These are phyloP conservation scores for Pentalonia nigronervosa DNA, from an alignment of 1,140 invertebrate species.

Conservation along the genomic window DNA sequence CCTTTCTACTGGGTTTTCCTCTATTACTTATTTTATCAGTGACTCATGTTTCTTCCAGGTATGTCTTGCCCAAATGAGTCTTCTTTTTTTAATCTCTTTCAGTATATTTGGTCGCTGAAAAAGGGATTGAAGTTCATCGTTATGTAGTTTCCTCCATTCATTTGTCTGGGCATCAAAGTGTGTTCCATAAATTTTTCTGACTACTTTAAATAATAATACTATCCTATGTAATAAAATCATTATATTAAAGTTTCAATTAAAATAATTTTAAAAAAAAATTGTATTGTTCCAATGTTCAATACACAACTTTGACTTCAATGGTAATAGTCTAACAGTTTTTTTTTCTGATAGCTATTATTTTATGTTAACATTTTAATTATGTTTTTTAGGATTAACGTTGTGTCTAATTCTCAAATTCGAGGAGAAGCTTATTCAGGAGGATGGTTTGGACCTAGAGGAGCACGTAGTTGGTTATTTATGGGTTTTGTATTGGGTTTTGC, in stretches of 20 bases:
- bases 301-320: not conserved
- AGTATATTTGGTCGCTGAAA: too few species aligned
- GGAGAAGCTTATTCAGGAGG: conserved; percentile 88
- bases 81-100: too few species aligned
- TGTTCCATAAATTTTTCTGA: too few species aligned
- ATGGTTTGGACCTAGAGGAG: conserved; percentile 86
- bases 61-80: too few species aligned
- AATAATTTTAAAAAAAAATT: not conserved
- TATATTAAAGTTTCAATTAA: not conserved
- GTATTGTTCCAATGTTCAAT: not conserved
- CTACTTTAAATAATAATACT: not conserved
- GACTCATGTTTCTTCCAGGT: too few species aligned
- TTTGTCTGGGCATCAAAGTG: too few species aligned
- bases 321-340: not conserved
- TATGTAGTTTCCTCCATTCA: too few species aligned
- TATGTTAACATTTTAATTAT: not conserved
- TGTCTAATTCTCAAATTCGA: conserved; percentile 92
- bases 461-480: conserved; percentile 93
- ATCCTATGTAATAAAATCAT: not conserved
- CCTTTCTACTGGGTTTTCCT: too few species aligned
- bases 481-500: conserved; percentile 97
- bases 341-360: not conserved
- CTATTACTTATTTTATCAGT: too few species aligned
- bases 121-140: too few species aligned
- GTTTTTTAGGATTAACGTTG: conserved; percentile 84